phyloP scores from a whole-genome alignment of 1,140 invertebrate species.

The Drosophila kikkawai region DNA sequence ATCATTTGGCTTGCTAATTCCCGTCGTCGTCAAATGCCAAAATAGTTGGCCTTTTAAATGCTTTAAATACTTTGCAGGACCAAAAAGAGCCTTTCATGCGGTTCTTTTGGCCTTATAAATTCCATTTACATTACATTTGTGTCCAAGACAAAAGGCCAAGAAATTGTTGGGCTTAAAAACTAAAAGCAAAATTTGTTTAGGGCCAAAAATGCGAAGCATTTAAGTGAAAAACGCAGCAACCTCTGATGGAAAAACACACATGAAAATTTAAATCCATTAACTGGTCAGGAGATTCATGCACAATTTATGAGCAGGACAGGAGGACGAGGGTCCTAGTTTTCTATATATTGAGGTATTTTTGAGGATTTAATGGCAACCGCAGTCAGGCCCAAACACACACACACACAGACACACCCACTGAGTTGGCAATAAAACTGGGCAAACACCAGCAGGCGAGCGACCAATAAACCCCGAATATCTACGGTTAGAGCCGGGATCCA shows the following conservation, averaged over 20 bases:
- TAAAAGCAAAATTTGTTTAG: constrained; percentile 23
- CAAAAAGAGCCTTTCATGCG: constrained; percentile 26
- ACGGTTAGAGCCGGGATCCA: constrained; percentile 23
- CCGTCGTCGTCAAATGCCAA: constrained; percentile 1
- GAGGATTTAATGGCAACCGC: constrained; percentile 56
- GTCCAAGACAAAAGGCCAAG: constrained; percentile 39
- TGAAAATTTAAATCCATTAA: constrained; percentile 57
- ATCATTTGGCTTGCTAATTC: constrained; percentile 70
- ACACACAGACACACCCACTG: constrained; percentile 36
- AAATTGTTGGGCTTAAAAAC: constrained; percentile 7
- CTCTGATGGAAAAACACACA: constrained; percentile 47
- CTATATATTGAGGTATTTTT: constrained; percentile 50
- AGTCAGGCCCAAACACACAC: constrained; percentile 46
- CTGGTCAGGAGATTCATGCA: constrained; percentile 52
- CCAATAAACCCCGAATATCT: constrained; percentile 59
- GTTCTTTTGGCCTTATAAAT: not conserved
- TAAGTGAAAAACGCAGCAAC: constrained; percentile 37
- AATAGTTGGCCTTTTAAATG: not conserved
- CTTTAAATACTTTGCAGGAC: constrained; percentile 10
- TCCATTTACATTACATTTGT: constrained; percentile 31
- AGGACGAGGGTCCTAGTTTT: constrained; percentile 24
- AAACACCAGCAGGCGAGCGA: constrained; percentile 28
- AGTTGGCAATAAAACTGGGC: constrained; percentile 41
- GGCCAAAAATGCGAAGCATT: constrained; percentile 29
- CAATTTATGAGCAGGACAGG: constrained; percentile 48